A percentile compares a stretch with the other conserved stretches of the same genome.
phyloP scores from a whole-genome alignment of 2,888 invertebrate genomes.

The Melinaea menophilus region DNA sequence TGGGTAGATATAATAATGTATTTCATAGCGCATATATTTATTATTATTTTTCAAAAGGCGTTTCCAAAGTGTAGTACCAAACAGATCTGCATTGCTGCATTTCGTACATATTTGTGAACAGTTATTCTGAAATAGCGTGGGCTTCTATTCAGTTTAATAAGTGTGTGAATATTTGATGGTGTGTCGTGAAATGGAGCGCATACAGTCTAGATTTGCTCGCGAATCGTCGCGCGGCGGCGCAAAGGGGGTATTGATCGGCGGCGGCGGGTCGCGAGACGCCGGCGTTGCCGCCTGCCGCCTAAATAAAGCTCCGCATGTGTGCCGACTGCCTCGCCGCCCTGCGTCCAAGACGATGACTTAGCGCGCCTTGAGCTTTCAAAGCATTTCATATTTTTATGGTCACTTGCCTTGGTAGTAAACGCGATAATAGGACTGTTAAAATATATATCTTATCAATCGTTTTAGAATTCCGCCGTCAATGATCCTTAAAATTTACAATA shows the following conservation, averaged over 20 bases:
- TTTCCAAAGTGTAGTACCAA: not conserved
- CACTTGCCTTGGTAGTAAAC: conserved; percentile 22
- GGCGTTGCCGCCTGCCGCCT: conserved; percentile 72
- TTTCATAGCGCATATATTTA: not conserved
- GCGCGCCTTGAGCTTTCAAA: conserved; percentile 40
- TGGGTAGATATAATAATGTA: not conserved
- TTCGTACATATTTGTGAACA: conserved; percentile 20
- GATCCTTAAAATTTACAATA: not conserved
- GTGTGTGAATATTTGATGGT: conserved; percentile 75
- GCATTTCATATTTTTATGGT: conserved; percentile 37
- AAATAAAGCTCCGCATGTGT: conserved; percentile 76
- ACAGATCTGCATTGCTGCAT: conserved; percentile 14
- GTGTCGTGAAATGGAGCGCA: conserved; percentile 64
- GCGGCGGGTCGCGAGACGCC: conserved; percentile 70
- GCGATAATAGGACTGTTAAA: not conserved
- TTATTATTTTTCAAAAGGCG: not conserved
- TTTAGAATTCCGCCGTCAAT: not conserved
- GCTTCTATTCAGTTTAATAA: conserved; percentile 66
- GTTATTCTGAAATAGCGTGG: conserved; percentile 29
- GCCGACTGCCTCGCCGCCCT: conserved; percentile 58
- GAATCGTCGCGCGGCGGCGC: conserved; percentile 72
- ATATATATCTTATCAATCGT: not conserved
- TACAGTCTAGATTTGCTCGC: conserved; percentile 68
- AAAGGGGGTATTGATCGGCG: conserved; percentile 75
- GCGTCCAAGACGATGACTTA: conserved; percentile 43